Evolutionary conservation across 2,888 invertebrate genomes (phyloP).

Genomic region (Pseudococcus viburni): DNA sequence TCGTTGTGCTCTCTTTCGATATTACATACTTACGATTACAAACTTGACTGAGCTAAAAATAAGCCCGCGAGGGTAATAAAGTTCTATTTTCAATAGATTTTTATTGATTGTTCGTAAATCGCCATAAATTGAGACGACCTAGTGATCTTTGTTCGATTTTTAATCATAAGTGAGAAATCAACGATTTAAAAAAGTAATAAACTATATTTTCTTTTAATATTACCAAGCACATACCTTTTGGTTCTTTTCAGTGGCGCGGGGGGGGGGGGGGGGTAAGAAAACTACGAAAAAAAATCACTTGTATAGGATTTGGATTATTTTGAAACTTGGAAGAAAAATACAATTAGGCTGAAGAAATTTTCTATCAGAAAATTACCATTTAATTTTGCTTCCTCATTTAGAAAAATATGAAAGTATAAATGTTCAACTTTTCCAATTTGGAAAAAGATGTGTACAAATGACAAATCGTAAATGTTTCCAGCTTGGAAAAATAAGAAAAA

Average conservation of each 20-base stretch:
- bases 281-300: background rate
- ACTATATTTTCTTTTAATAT: too few species aligned
- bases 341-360: too few species aligned
- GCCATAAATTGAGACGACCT: constrained; percentile 49
- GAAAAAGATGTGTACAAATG: too few species aligned
- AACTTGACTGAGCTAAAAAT: constrained; percentile 49
- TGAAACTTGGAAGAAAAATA: too few species aligned
- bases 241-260: background rate
- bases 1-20: background rate
- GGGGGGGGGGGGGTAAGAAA: too few species aligned
- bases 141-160: constrained; percentile 41
- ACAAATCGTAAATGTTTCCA: too few species aligned
- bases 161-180: background rate
- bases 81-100: constrained; percentile 40
- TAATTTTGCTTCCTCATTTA: too few species aligned
- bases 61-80: constrained; percentile 37
- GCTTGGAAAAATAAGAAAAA: too few species aligned
- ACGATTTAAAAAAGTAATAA: background rate
- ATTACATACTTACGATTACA: constrained; percentile 13
- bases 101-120: constrained; percentile 41
- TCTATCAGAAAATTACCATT: too few species aligned
- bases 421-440: too few species aligned
- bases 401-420: too few species aligned
- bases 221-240: background rate
- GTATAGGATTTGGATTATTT: background rate